Conservation (phyloP, 1,140 invertebrate species). For the Ladona fulva region DNA sequence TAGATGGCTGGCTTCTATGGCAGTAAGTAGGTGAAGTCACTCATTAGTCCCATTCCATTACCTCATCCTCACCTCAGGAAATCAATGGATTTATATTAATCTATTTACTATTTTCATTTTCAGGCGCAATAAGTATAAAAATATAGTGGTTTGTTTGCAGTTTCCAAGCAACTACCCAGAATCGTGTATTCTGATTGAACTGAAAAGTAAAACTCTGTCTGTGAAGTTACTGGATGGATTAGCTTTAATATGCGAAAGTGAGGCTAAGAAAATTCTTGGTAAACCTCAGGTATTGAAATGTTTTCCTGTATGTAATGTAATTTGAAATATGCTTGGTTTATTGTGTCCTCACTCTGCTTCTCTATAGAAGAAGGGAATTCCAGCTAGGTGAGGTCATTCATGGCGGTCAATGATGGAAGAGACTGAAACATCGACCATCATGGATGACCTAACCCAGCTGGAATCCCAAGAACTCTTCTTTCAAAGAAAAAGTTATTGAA, state of each 20-base stretch:
- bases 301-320: neutral
- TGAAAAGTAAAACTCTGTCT: conserved; percentile 61
- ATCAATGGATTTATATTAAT: no score
- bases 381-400: no score
- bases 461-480: no score
- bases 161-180: conserved; percentile 54
- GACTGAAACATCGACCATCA: no score
- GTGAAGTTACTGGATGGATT: conserved; percentile 52
- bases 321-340: neutral
- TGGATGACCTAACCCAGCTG: no score
- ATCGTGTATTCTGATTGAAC: conserved; percentile 50
- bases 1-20: no score
- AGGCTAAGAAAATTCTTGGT: conserved; percentile 50
- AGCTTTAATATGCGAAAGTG: conserved; percentile 53
- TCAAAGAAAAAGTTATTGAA: no score
- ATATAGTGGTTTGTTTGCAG: conserved; percentile 53
- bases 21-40: no score
- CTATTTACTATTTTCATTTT: conserved; percentile 22
- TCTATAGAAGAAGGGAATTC: no score
- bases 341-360: neutral
- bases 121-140: conserved; percentile 50
- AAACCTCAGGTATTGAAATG: conserved; percentile 45
- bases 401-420: no score
- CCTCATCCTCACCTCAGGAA: no score
- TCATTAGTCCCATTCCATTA: no score